Evolutionary conservation across 2,113 vertebrate genomes (phyloP).

Genomic region (Carettochelys insculpta): DNA sequence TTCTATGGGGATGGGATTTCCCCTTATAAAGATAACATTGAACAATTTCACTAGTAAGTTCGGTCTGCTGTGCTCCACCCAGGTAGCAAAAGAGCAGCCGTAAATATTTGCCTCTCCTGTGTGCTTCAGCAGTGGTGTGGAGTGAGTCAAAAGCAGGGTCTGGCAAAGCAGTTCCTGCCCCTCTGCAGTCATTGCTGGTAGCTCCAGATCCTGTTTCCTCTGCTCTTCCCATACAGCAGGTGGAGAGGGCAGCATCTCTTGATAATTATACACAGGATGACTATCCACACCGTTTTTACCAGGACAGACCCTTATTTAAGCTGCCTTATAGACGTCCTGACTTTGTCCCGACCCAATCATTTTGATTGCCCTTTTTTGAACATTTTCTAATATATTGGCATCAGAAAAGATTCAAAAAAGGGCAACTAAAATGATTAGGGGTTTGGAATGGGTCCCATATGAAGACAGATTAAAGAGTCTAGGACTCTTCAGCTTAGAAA

Average conservation of each 20-base stretch:
- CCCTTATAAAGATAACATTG: conserved; percentile 51
- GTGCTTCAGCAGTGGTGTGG: rapidly evolving
- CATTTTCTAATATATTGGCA: too few species aligned
- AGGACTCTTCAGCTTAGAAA: too few species aligned
- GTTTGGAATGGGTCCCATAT: too few species aligned
- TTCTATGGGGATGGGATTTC: conserved; percentile 52
- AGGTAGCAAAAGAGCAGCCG: not conserved
- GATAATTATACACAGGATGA: too few species aligned
- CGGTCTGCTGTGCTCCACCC: not conserved
- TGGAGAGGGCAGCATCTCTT: not conserved
- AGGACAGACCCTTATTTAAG: too few species aligned
- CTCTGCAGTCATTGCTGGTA: rapidly evolving
- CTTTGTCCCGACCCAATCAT: too few species aligned
- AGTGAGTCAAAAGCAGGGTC: not conserved
- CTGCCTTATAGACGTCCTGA: too few species aligned
- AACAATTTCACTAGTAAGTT: conserved; percentile 36
- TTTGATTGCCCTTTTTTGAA: too few species aligned
- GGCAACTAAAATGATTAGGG: too few species aligned
- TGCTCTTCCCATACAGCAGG: not conserved
- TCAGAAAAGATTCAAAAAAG: too few species aligned
- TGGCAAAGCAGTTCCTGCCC: not conserved
- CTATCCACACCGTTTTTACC: too few species aligned
- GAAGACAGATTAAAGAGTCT: too few species aligned
- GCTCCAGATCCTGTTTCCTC: not conserved
- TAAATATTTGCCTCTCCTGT: rapidly evolving